Percentiles rank a stretch among this genome's conserved stretches.
Evolutionary conservation across 2,113 vertebrate species (phyloP).

Genomic region (Edolisoma coerulescens): DNA sequence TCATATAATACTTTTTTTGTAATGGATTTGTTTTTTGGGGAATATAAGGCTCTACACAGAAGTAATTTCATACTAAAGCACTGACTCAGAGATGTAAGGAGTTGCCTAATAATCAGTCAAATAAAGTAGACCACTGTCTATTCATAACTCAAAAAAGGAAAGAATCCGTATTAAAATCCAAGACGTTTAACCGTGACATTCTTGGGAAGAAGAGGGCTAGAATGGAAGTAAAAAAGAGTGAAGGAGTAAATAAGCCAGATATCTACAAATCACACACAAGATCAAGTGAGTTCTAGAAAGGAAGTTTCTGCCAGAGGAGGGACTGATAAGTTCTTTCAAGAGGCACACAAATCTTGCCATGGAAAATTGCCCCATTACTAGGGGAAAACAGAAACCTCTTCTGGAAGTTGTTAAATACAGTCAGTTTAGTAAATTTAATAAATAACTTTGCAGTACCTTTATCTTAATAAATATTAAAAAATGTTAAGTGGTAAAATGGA

Average conservation of each 20-base stretch:
- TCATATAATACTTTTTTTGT: background rate
- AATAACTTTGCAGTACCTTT: background rate
- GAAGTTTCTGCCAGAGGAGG: background rate
- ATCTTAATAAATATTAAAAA: background rate
- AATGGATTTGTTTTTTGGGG: background rate
- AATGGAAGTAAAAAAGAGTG: background rate
- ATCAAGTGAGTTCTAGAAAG: background rate
- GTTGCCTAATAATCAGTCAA: background rate
- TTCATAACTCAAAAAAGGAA: background rate
- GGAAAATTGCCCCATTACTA: background rate
- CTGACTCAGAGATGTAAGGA: background rate
- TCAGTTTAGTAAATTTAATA: background rate
- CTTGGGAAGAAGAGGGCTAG: background rate
- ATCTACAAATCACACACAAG: background rate
- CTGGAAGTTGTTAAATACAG: background rate
- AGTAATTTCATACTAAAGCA: background rate
- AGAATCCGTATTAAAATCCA: background rate
- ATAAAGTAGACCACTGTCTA: background rate
- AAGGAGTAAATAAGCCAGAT: background rate
- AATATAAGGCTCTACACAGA: background rate
- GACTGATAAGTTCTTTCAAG: background rate
- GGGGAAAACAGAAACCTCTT: background rate
- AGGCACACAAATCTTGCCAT: rapidly evolving
- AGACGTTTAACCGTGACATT: rapidly evolving
- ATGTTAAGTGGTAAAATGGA: background rate